Base-by-base conservation (phyloP, 2,113 vertebrate genomes). In the Gambusia holbrooki region DNA sequence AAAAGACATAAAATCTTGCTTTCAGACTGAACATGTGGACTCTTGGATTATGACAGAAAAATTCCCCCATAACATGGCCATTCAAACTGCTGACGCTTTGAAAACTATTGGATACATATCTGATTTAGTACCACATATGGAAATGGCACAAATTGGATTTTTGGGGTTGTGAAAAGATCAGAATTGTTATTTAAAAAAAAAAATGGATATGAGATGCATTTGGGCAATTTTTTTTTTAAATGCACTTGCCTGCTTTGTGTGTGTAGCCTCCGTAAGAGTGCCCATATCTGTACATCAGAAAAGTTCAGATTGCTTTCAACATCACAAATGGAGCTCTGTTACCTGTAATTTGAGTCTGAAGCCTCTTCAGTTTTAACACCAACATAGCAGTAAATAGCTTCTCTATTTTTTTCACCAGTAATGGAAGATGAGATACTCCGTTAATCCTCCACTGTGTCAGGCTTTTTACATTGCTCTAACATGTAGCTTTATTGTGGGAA, bases 351-450 rank as follows among this genome's bases (percentile, higher is more conserved):
- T 29, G 0, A 63, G 13, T 22, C n/a, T 62, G 13, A 32, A 42
- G 58, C 35, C 32, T 73, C 14, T 73, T 68, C 30, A 11, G 14
- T 28, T 32, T 71, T 14, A 68, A 48, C 40, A 51, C 35, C 42
- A 32, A 29, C 66, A 1, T 27, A 40, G 60, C 27, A 45, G 28
- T 65, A 25, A 19, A 40, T 72, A 64, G 40, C 17, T 35, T 37
- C 30, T 82, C 14, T 73, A 27, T 29, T 32, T 48, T 40, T 77
- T 62, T 10, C 40, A 51, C 12, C 70, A 58, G 33, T 82, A 78
- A 82, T 84, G 72, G 80, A 67, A 73, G 62, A 73, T 37, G 64
- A 84, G 79, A 68, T 60, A 30, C 84, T 86, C 30, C 11, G 15
- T 42, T 51, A 80, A 40, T 66, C 35, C 48, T 62, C 30, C 51